phyloP scores from a whole-genome alignment of 2,888 invertebrate species.

The Iphiclides podalirius region DNA sequence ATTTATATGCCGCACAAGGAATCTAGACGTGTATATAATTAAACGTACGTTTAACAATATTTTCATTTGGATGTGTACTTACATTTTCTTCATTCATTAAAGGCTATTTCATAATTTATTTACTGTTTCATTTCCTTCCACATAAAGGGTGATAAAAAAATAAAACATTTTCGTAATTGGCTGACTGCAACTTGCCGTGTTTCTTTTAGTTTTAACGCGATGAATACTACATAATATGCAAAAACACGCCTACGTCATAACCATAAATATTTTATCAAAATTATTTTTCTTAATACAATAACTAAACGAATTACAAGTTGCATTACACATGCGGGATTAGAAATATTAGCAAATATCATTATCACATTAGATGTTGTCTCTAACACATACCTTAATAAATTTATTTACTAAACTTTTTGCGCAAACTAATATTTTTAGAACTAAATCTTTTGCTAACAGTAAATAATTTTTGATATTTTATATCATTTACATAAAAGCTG shows the following conservation, averaged over 20 bases:
- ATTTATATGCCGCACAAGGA: too few species aligned
- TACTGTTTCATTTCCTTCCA: not conserved
- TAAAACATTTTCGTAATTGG: not conserved
- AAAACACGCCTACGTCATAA: slow-evolving; percentile 4
- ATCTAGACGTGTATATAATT: too few species aligned
- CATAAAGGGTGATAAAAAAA: not conserved
- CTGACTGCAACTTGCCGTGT: not conserved
- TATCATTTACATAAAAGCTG: not conserved
- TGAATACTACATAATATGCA: slow-evolving; percentile 11
- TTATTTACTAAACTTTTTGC: too few species aligned
- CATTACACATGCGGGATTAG: slow-evolving; percentile 29
- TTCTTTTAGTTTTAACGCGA: slow-evolving; percentile 15
- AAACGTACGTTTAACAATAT: slow-evolving; percentile 4
- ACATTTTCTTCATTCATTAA: not conserved
- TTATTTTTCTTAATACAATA: not conserved
- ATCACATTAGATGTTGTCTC: slow-evolving; percentile 48
- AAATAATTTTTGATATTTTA: slow-evolving; percentile 7
- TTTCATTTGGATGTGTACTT: slow-evolving; percentile 2
- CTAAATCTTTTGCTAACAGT: not conserved
- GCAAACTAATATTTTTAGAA: not conserved
- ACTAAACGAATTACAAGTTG: not conserved
- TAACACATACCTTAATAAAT: slow-evolving; percentile 38
- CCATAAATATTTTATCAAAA: slow-evolving; percentile 14
- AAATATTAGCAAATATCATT: too few species aligned
- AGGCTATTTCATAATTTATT: not conserved